Base-by-base conservation (phyloP, 2,797 vertebrate species). In the Gallinago solitaria region DNA sequence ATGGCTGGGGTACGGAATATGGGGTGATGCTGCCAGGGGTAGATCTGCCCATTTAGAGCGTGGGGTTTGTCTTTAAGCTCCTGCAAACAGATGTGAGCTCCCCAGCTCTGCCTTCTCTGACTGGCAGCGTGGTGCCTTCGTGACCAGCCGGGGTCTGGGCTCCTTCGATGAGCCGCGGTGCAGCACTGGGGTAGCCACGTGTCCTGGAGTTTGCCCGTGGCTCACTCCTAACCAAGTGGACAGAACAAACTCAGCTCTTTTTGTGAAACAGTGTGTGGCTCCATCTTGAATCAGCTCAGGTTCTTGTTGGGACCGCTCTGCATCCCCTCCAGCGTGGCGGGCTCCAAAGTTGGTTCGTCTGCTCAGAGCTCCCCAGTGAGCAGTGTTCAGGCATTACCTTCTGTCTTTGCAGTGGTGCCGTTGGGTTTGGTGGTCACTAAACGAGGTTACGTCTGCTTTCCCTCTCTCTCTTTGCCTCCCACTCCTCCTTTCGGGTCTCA, bases 101-200 rank as follows among this genome's bases (percentile, higher is more conserved):
- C 65, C 10, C 68, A 43, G 27, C 23, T 71, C 64, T 60, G 32
- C 12, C 41, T 11, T 39, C 56, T 39, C 79, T 45, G 45, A 3
- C 50, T 57, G 56, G 47, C 47, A 39, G 41, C 18, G 50, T 17
- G n/a, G 37, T 12, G 11, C 61, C 53, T 78, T 20, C 64, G 68
- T 63, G 60, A 15, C 27, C 74, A 61, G 30, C 61, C 67, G 32
- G 45, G 37, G 13, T 32, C 76, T 28, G 67, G 23, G 54, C 7
- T 1, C 24, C 1, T 16, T 18, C 32, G 30, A 11, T 54, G 59
- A 67, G 74, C 20, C 15, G 3, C 0, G 0, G 20, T 13, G 11
- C 1, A 1, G 2, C 16, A 27, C 39, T 77, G 50, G 7, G 32
- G 63, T 6, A 73, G 63, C 51, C 79, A 32, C 47, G 0, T 0